phyloP scores from a whole-genome alignment of 1,140 invertebrate species.

The Eueides isabella region DNA sequence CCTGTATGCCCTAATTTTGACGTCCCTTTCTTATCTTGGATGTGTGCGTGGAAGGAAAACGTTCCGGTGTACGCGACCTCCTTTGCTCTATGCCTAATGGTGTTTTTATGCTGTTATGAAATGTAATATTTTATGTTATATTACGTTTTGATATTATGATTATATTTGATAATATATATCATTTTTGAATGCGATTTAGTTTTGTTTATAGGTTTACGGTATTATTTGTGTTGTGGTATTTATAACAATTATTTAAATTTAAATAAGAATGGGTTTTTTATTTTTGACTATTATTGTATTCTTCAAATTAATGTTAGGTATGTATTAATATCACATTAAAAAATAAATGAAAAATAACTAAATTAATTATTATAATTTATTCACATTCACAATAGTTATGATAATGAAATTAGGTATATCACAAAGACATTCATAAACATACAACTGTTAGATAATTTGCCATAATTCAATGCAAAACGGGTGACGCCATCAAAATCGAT shows the following conservation, averaged over 20 bases:
- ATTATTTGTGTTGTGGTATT: not conserved
- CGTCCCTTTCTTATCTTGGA: slow-evolving; percentile 47
- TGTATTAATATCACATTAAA: not conserved
- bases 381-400: not conserved
- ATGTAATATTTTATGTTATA: slow-evolving; percentile 9
- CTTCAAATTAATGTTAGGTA: not conserved
- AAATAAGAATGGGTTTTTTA: too few relatives aligned
- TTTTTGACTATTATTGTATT: not conserved
- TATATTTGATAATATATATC: not conserved
- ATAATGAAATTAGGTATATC: not conserved
- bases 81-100: slow-evolving; percentile 32
- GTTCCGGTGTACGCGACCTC: slow-evolving; percentile 38
- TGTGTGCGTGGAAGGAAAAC: slow-evolving; percentile 59
- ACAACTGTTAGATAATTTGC: not conserved
- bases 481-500: slow-evolving; percentile 8
- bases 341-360: not conserved
- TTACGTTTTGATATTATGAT: not conserved
- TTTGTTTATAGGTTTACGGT: not conserved
- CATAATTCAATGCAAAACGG: not conserved
- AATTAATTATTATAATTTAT: not conserved
- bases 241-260: too few relatives aligned
- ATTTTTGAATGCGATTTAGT: not conserved
- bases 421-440: not conserved
- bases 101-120: slow-evolving; percentile 19
- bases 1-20: slow-evolving; percentile 81